Evolutionary conservation across 2,797 vertebrate genomes (phyloP), one percentile per base, ranked within the genome.

Genomic region (Macroramphosus scolopax): DNA sequence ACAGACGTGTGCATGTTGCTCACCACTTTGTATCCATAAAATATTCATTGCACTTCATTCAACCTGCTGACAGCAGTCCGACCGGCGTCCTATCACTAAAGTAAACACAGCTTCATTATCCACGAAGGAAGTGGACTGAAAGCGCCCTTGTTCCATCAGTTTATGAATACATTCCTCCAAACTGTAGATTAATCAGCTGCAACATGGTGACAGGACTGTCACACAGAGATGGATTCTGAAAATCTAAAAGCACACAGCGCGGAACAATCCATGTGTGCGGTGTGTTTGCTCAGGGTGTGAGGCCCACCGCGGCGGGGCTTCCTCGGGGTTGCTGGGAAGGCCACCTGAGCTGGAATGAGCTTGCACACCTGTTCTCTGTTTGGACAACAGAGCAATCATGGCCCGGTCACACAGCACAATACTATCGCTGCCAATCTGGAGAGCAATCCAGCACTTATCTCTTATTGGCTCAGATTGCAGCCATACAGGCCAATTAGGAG

Each of bases 311-410:
- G 51, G 47, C 0, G 8, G 37, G 46, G 53, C 67, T 54, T 9
- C 26, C 35, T 47, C 18, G 0, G 52, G 54, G 54, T 72, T 68
- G 34, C 69, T 58, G 43, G 64, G 55, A 78, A 63, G 60, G 63
- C 71, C 73, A 81, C 75, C 71, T 84, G 57, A 78, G 59, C 40
- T 16, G 28, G 18, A 52, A 55, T 59, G 63, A 66, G 75, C 68
- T 47, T 51, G 50, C 68, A 81, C 86, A 87, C 86, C 84, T 88
- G 85, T 76, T 80, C 75, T 81, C 55, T 81, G 83, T 86, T 87
- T 84, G 87, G 79, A 84, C 82, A 88, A 80, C 75, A 80, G 57
- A 0, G 14, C 67, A 77, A 76, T 80, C 45, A 41, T 46, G 48
- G 59, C 50, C 37, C 25, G 49, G 69, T 68, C 62, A 68, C 24